Percentiles rank a stretch among this genome's conserved stretches.
Conservation (phyloP, 2,888 invertebrate species). For the Drosophila multiciliata region DNA sequence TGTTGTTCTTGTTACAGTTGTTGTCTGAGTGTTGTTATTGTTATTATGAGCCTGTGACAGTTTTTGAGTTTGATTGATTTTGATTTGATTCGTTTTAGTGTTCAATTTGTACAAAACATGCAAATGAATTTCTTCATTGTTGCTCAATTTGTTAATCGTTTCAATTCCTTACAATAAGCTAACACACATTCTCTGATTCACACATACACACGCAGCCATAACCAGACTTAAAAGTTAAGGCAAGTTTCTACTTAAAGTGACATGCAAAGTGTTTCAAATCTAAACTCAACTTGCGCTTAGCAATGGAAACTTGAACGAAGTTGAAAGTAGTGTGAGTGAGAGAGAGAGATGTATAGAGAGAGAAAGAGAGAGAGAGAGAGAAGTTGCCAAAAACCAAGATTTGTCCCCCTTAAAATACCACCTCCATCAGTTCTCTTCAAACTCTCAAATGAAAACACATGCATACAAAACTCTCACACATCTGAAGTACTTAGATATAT, state of each 20-base stretch:
- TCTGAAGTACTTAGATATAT: not conserved
- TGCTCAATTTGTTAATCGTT: not conserved
- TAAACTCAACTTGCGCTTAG: constrained; percentile 19
- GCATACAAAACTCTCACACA: constrained; percentile 1
- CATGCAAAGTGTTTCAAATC: constrained; percentile 45
- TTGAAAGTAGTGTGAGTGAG: not conserved
- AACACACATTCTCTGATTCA: not conserved
- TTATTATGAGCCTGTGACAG: constrained; percentile 71
- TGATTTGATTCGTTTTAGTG: constrained; percentile 50
- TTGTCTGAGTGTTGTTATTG: constrained; percentile 51
- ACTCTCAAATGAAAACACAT: not conserved
- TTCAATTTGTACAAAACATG: constrained; percentile 47
- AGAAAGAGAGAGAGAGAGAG: not conserved
- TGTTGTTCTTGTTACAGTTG: constrained; percentile 40
- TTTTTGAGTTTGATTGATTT: constrained; percentile 53
- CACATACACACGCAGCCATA: not conserved
- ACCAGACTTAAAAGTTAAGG: not conserved
- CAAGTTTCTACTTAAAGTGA: constrained; percentile 31
- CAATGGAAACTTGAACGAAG: constrained; percentile 10
- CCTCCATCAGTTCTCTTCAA: not conserved
- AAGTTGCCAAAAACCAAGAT: not conserved
- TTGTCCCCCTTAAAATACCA: not conserved
- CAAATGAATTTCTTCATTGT: constrained; percentile 41
- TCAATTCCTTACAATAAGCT: not conserved
- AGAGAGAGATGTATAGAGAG: not conserved